Conservation (phyloP, 2,797 vertebrate genomes). For the Meda fulgida region DNA sequence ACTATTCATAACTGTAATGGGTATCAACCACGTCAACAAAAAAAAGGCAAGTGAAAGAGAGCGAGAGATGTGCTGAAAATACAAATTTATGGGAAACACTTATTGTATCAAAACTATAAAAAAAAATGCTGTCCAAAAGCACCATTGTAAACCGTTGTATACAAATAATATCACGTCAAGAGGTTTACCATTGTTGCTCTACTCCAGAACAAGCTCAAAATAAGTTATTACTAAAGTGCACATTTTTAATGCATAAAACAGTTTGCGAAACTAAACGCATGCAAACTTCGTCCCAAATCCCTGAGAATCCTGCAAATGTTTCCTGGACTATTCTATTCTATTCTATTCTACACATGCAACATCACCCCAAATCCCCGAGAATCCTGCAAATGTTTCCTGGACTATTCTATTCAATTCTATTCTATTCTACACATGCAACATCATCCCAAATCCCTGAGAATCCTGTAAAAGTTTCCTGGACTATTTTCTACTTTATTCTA, state of each 20-base stretch:
- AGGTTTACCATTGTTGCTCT: background rate
- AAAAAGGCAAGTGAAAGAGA: background rate
- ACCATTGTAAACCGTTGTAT: background rate
- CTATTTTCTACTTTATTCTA: background rate
- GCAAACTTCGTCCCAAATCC: background rate
- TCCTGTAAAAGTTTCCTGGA: background rate
- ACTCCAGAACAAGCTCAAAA: background rate
- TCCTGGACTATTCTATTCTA: too few species aligned
- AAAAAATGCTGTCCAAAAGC: background rate
- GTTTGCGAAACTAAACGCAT: background rate
- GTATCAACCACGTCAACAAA: constrained; percentile 57
- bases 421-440: too few species aligned
- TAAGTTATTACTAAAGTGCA: background rate
- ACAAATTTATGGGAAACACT: constrained; percentile 23
- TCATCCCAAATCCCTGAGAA: background rate
- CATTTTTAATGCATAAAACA: background rate
- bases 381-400: background rate
- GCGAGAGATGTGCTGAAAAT: constrained; percentile 32
- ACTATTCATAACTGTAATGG: constrained; percentile 58
- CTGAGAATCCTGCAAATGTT: background rate
- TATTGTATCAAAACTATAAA: constrained; percentile 14
- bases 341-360: too few species aligned
- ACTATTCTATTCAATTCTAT: too few species aligned
- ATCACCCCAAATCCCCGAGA: background rate
- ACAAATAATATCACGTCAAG: background rate